These are phyloP conservation scores for Nymphalis polychloros DNA, from an alignment of 2,888 invertebrate genomes.

Conservation along the genomic window DNA sequence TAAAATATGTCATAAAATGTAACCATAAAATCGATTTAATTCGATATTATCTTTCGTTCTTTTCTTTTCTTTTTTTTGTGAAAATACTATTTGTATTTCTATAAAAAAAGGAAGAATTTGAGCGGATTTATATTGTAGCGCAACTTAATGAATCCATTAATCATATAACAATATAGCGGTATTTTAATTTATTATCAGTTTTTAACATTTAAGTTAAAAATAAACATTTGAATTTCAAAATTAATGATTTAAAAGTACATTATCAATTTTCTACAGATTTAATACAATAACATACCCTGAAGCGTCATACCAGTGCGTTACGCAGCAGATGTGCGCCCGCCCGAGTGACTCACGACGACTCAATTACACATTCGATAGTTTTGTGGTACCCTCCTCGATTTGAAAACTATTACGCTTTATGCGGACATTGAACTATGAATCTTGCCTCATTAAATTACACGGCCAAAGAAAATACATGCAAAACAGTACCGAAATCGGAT, in stretches of 20 bases:
- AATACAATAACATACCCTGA: slow-evolving; percentile 50
- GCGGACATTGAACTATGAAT: slow-evolving; percentile 48
- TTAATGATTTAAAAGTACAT: not conserved
- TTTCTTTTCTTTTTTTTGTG: not conserved
- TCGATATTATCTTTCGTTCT: not conserved
- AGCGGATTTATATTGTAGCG: no score
- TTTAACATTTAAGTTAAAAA: no score
- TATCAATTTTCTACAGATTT: not conserved
- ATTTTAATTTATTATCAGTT: no score
- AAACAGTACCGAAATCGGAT: slow-evolving; percentile 22
- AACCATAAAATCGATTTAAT: no score
- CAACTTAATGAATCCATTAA: no score
- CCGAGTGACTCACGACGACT: slow-evolving; percentile 77
- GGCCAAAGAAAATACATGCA: slow-evolving; percentile 18
- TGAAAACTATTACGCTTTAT: slow-evolving; percentile 55
- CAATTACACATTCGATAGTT: slow-evolving; percentile 80
- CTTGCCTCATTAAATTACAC: slow-evolving; percentile 24
- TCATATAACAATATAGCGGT: no score
- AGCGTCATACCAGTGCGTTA: slow-evolving; percentile 48
- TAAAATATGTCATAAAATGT: no score
- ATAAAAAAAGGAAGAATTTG: no score
- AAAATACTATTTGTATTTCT: no score
- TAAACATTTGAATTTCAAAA: no score
- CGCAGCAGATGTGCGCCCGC: slow-evolving; percentile 70
- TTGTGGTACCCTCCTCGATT: slow-evolving; percentile 61